These are phyloP conservation scores for Dissostichus mawsoni DNA, from an alignment of 2,113 vertebrate genomes.

Conservation along the genomic window DNA sequence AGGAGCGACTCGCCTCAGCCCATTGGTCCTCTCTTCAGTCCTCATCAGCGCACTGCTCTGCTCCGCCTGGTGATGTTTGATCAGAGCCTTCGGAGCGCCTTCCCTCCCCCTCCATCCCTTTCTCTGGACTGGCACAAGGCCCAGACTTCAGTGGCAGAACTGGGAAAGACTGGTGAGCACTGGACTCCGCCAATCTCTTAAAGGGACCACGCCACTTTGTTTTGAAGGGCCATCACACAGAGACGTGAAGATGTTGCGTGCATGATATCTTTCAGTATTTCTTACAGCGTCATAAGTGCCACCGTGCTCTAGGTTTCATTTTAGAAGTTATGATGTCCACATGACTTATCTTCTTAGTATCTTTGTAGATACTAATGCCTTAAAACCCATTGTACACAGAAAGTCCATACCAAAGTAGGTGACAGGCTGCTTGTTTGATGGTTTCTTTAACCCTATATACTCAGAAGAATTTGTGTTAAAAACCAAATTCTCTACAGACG, in stretches of 20 bases:
- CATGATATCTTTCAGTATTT: constrained; percentile 69
- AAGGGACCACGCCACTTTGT: constrained; percentile 54
- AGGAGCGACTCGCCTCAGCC: constrained; percentile 65
- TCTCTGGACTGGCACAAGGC: constrained; percentile 53
- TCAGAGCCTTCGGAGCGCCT: constrained; percentile 42
- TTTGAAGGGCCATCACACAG: constrained; percentile 54
- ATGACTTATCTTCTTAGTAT: constrained; percentile 64
- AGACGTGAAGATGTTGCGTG: constrained; percentile 55
- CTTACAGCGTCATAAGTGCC: constrained; percentile 62
- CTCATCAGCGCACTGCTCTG: constrained; percentile 76
- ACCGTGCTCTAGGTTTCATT: constrained; percentile 60
- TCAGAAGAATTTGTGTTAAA: constrained; percentile 13
- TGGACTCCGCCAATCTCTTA: constrained; percentile 43
- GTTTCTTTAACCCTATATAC: constrained; percentile 30
- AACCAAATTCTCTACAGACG: constrained; percentile 2
- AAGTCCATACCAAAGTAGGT: constrained; percentile 82
- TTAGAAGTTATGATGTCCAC: constrained; percentile 59
- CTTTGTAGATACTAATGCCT: constrained; percentile 81
- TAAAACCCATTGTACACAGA: constrained; percentile 78
- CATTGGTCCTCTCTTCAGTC: constrained; percentile 70
- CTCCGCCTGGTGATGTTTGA: constrained; percentile 75
- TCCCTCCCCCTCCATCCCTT: constrained; percentile 34
- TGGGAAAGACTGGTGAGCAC: constrained; percentile 44
- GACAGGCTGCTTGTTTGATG: constrained; percentile 66
- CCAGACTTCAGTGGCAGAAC: constrained; percentile 44